phyloP scores from a whole-genome alignment of 2,797 vertebrate genomes.

The Ciconia nigra region DNA sequence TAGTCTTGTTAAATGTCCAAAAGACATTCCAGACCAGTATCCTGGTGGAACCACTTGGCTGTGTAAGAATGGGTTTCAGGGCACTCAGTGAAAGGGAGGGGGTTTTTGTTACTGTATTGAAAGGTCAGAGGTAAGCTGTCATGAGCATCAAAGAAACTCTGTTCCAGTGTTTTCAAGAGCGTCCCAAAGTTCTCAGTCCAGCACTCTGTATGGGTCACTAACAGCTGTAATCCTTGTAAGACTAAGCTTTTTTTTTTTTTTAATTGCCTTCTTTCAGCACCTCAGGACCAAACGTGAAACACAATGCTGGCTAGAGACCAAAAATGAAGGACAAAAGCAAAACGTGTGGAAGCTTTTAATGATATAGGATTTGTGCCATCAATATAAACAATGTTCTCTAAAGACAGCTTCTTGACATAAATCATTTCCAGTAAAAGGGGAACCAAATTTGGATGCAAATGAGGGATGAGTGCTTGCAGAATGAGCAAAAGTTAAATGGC shows the following conservation, averaged over 20 bases:
- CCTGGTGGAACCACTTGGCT: background rate
- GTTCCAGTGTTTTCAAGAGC: background rate
- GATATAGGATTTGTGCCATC: background rate
- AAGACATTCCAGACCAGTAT: background rate
- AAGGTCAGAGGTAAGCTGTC: background rate
- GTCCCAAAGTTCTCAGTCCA: background rate
- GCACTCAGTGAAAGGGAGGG: background rate
- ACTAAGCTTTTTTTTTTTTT: background rate
- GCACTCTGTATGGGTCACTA: background rate
- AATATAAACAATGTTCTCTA: background rate
- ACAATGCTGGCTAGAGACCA: background rate
- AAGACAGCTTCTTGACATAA: background rate
- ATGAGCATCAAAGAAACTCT: background rate
- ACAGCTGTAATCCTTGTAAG: background rate
- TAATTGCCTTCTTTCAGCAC: background rate
- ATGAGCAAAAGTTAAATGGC: background rate
- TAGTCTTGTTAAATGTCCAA: background rate
- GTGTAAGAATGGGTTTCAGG: background rate
- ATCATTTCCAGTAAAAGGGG: background rate
- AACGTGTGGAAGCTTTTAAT: background rate
- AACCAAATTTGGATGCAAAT: constrained; percentile 23
- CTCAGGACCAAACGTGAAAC: background rate
- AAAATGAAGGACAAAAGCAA: background rate
- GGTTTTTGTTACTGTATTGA: background rate
- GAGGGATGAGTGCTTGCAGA: background rate